phyloP scores from a whole-genome alignment of 2,888 invertebrate species.

The Chrysina gloriosa region DNA sequence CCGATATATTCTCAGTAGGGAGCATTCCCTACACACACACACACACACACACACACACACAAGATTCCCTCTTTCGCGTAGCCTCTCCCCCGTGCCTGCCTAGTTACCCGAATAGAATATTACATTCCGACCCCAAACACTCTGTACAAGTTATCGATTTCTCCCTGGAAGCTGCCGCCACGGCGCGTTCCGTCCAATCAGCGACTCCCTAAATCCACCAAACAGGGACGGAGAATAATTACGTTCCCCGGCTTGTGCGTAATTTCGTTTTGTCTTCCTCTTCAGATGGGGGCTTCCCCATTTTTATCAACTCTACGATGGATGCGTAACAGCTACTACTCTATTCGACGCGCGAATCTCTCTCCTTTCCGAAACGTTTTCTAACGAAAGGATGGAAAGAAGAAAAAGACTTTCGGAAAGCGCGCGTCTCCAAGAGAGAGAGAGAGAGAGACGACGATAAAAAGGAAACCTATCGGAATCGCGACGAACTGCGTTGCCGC shows the following conservation, averaged over 20 bases:
- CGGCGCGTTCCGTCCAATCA: constrained; percentile 54
- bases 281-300: constrained; percentile 25
- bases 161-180: constrained; percentile 50
- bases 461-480: constrained; percentile 1
- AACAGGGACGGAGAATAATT: constrained; percentile 41
- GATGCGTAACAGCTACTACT: constrained; percentile 24
- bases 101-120: constrained; percentile 47
- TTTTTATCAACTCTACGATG: constrained; percentile 30
- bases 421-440: background rate
- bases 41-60: constrained; percentile 43
- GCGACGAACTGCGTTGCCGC: constrained; percentile 7
- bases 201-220: constrained; percentile 37
- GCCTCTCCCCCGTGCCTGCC: constrained; percentile 50
- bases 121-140: constrained; percentile 54
- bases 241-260: constrained; percentile 37
- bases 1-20: constrained; percentile 52
- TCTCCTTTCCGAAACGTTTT: background rate
- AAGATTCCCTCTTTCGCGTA: constrained; percentile 54
- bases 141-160: constrained; percentile 54
- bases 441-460: constrained; percentile 1
- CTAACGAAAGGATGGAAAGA: too few species aligned
- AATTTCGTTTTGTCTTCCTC: constrained; percentile 41
- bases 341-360: background rate
- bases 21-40: constrained; percentile 47
- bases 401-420: constrained; percentile 9